Base-by-base conservation (phyloP, 1,140 invertebrate species). In the Sitodiplosis mosellana region DNA sequence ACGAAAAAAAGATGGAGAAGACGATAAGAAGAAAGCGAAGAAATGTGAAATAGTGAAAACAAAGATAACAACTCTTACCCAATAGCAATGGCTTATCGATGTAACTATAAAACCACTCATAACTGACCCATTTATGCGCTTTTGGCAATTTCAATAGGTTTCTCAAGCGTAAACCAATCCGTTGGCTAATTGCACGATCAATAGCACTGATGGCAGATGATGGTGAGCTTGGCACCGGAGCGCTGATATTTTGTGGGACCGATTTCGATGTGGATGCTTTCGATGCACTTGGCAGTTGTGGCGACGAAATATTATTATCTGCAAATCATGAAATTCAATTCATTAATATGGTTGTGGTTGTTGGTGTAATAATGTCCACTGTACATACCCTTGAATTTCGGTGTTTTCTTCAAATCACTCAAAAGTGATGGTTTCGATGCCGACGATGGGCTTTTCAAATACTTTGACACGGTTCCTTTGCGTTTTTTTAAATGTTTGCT, bases 91-190 rank as follows among this genome's bases (percentile, higher is more conserved):
- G 82, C 59, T 85, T 88, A 65, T 98, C 93, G 54, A 98, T 84
- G 60, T 95, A 96, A 55, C 92, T 97, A 63, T 98, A 99, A 69
- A 99, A 99, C 82, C 92, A 98, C 65, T 99, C 95, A 67, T 92
- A 96, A 61, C 90, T 96, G 1, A 97, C 91, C 91, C 92, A 99
- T 70, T 93, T 94, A 65, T 98, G 93, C 18, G 94, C 94, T 71
- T 98, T 98, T 0, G 95, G 94, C 52, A 98, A 68, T 69, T 98
- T 98, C 1, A 99, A 71, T n/a, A 99, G 72, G 70, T 99, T 99
- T 55, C 91, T 74, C 36, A 98, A 68, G 52, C 89, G 70, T 65
- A 90, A 76, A 1, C 91, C 91, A 56, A 94, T 88, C 55, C 81
- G 78, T 57, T 94, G 89, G 1, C 88, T 88, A 56, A 82, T 76